phyloP scores from a whole-genome alignment of 2,888 invertebrate genomes.

The Calameuta pallipes region DNA sequence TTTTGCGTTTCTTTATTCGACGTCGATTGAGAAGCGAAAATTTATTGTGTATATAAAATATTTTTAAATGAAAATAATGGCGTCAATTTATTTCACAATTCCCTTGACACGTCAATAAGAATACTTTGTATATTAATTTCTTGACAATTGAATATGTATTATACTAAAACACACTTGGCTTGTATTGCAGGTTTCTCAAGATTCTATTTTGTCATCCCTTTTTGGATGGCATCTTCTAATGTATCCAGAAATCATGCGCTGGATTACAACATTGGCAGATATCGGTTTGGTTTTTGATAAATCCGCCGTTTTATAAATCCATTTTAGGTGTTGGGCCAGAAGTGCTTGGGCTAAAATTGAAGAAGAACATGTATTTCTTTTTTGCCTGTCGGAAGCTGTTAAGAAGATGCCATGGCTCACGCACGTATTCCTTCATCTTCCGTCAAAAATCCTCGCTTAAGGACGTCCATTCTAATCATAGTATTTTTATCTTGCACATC shows the following conservation, averaged over 20 bases:
- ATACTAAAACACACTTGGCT: neutral
- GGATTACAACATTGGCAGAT: conserved; percentile 10
- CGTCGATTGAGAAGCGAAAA: conserved; percentile 8
- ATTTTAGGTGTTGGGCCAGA: conserved; percentile 16
- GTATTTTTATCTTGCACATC: conserved; percentile 51
- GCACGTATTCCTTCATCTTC: conserved; percentile 67
- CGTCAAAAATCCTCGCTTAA: conserved; percentile 67
- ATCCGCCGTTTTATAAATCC: conserved; percentile 19
- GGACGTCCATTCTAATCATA: conserved; percentile 59
- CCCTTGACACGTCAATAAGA: neutral
- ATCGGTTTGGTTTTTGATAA: conserved; percentile 18
- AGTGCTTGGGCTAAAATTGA: conserved; percentile 8
- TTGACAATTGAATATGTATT: neutral
- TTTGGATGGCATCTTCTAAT: conserved; percentile 17
- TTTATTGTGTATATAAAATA: conserved; percentile 23
- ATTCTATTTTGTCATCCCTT: neutral
- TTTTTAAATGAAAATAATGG: conserved; percentile 13
- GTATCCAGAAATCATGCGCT: conserved; percentile 19
- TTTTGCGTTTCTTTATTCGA: neutral
- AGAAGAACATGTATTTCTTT: conserved; percentile 32
- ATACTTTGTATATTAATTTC: neutral
- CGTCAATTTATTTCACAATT: neutral
- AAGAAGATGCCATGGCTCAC: conserved; percentile 11
- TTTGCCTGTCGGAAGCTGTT: neutral
- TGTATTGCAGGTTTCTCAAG: neutral